phyloP scores from a whole-genome alignment of 1,140 invertebrate genomes.

The Drosophila willistoni region DNA sequence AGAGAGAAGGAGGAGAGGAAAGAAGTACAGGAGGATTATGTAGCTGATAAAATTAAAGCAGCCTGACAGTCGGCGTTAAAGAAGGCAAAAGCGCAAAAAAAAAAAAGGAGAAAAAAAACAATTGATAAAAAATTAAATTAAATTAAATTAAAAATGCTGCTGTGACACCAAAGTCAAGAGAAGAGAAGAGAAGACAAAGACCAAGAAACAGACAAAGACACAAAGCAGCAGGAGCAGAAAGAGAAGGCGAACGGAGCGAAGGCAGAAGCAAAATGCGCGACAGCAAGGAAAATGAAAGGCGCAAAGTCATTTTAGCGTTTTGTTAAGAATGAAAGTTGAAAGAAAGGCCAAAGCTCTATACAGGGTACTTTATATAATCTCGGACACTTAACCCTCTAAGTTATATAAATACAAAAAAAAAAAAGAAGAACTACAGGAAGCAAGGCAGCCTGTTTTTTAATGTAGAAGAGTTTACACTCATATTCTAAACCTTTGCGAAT shows the following conservation, averaged over 20 bases:
- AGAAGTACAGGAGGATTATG: too few species aligned
- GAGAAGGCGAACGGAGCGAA: too few species aligned
- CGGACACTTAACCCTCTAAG: constrained; percentile 2
- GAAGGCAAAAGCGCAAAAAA: not conserved
- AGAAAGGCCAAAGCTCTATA: not conserved
- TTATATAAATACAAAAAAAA: not conserved
- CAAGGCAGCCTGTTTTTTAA: not conserved
- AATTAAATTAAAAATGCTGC: constrained; percentile 56
- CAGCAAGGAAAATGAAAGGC: constrained; percentile 4
- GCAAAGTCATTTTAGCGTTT: constrained; percentile 6
- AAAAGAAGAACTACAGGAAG: too few species aligned
- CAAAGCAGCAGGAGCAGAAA: not conserved
- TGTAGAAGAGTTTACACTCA: not conserved
- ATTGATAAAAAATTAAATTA: constrained; percentile 13
- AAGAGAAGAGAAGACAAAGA: not conserved
- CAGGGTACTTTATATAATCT: not conserved
- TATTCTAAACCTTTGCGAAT: not conserved
- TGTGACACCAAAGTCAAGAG: constrained; percentile 24
- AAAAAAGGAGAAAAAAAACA: not conserved
- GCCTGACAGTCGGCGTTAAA: not conserved
- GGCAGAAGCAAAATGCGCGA: not conserved
- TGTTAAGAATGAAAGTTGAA: constrained; percentile 7
- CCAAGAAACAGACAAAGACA: constrained; percentile 3
- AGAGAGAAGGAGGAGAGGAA: not conserved
- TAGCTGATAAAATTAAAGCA: constrained; percentile 11